phyloP scores from a whole-genome alignment of 1,140 invertebrate genomes.

The Drosophila nannoptera region DNA sequence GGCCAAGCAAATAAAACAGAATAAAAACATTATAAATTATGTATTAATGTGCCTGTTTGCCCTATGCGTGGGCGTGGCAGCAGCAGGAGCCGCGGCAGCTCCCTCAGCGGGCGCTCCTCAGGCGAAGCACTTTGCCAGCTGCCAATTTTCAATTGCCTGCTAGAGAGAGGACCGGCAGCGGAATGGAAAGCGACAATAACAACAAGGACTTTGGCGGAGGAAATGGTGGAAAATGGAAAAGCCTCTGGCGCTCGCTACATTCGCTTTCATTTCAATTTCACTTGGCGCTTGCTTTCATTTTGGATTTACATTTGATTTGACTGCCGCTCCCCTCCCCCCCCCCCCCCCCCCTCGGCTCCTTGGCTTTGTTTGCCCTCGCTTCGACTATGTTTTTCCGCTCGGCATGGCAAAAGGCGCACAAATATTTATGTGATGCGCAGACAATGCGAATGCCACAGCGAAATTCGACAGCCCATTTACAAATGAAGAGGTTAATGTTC shows the following conservation, averaged over 20 bases:
- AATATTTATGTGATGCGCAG: conserved; percentile 69
- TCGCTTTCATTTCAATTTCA: conserved; percentile 76
- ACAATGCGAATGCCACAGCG: conserved; percentile 46
- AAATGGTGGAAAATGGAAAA: conserved; percentile 39
- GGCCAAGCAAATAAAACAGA: conserved; percentile 46
- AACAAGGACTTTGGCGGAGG: conserved; percentile 36
- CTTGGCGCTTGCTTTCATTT: conserved; percentile 71
- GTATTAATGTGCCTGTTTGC: conserved; percentile 75
- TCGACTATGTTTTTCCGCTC: conserved; percentile 63
- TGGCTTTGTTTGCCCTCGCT: conserved; percentile 41
- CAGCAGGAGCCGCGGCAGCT: conserved; percentile 24
- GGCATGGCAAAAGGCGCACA: conserved; percentile 61
- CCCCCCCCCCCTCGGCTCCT: not conserved
- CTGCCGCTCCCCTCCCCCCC: conserved; percentile 41
- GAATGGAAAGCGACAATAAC: conserved; percentile 42
- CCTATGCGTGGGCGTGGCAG: conserved; percentile 34
- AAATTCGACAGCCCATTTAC: conserved; percentile 76
- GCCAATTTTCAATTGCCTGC: conserved; percentile 73
- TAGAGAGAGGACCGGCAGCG: conserved; percentile 36
- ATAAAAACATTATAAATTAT: conserved; percentile 78
- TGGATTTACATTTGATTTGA: conserved; percentile 77
- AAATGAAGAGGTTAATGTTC: conserved; percentile 77
- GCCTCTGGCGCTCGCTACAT: conserved; percentile 37
- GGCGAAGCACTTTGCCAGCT: conserved; percentile 58
- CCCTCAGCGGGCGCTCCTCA: conserved; percentile 11